Percentiles rank a stretch among this genome's conserved stretches.
These are phyloP conservation scores for Avahi laniger DNA, from an alignment of 2,797 vertebrate genomes.

Conservation along the genomic window DNA sequence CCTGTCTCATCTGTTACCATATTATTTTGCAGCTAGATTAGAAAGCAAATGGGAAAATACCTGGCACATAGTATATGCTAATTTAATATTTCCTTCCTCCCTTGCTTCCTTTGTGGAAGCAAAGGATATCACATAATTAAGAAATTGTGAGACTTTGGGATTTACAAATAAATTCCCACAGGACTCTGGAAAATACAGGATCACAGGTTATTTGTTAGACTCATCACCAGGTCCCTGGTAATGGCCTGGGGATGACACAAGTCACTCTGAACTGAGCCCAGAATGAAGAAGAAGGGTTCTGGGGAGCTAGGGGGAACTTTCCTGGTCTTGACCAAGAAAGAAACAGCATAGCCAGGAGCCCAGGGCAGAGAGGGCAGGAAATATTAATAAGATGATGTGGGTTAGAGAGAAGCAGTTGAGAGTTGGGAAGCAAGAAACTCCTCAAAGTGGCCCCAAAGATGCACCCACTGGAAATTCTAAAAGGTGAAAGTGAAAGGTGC, in stretches of 20 bases:
- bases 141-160: background rate
- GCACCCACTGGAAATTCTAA: conserved; percentile 23
- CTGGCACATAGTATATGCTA: background rate
- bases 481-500: background rate
- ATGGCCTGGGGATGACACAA: background rate
- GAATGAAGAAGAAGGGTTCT: conserved; percentile 12
- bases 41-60: background rate
- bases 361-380: background rate
- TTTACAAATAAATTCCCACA: background rate
- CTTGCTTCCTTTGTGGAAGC: background rate
- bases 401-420: background rate
- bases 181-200: background rate
- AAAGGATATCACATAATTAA: background rate
- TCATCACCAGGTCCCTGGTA: background rate
- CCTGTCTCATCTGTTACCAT: background rate
- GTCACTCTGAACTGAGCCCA: background rate
- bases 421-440: background rate
- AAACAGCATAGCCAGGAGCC: background rate
- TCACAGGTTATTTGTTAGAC: background rate
- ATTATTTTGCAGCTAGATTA: background rate
- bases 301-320: background rate
- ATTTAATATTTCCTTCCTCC: background rate
- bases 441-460: background rate
- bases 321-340: background rate
- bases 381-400: background rate